Conservation (phyloP, 2,888 invertebrate species). For the Heliconius aoede region DNA sequence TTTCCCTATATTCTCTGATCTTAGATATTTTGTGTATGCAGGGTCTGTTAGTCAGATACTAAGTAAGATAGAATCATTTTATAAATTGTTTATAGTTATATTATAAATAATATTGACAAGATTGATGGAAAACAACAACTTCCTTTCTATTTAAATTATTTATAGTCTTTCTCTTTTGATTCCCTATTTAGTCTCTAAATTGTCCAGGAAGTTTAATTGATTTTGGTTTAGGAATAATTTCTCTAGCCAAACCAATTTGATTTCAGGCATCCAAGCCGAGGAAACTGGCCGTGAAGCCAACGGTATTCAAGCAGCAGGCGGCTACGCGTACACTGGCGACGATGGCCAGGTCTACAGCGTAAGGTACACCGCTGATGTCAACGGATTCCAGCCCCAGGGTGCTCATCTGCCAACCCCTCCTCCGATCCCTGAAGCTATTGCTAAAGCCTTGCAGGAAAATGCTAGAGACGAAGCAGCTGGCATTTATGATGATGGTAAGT, state of each 20-base stretch:
- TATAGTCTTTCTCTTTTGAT: too few species aligned
- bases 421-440: constrained; percentile 83
- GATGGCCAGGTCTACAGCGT: constrained; percentile 84
- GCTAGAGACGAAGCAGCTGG: constrained; percentile 82
- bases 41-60: too few species aligned
- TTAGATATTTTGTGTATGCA: too few species aligned
- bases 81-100: too few species aligned
- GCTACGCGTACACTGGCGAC: constrained; percentile 84
- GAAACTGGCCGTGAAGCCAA: constrained; percentile 71
- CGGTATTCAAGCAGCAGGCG: constrained; percentile 81
- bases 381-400: constrained; percentile 81
- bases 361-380: constrained; percentile 73
- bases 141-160: too few species aligned
- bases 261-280: constrained; percentile 73
- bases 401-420: constrained; percentile 84
- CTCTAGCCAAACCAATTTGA: not conserved
- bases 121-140: too few species aligned
- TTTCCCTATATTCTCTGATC: too few species aligned
- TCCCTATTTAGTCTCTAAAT: too few species aligned
- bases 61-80: too few species aligned
- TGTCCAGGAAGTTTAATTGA: not conserved
- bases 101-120: too few species aligned
- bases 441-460: constrained; percentile 76
- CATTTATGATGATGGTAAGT: constrained; percentile 79
- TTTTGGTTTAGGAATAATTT: not conserved